Percentiles rank a stretch among this genome's conserved stretches.
Evolutionary conservation across 2,797 vertebrate species (phyloP).

Genomic region (Melanotaenia boesemani): DNA sequence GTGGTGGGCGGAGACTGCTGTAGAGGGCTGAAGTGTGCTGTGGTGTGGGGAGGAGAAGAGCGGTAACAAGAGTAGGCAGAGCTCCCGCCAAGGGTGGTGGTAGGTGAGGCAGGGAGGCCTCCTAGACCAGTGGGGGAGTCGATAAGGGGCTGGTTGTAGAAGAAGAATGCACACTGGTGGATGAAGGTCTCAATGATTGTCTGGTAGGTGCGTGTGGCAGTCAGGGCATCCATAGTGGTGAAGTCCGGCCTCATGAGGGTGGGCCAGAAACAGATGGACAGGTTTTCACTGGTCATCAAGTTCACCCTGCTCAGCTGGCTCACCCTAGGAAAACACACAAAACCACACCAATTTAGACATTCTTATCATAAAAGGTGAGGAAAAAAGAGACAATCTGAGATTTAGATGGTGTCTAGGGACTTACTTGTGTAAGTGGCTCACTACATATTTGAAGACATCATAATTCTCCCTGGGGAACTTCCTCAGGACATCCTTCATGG

Average conservation of each 20-base stretch:
- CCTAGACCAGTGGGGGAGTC: constrained; percentile 87
- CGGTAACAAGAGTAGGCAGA: constrained; percentile 83
- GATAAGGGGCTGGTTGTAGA: constrained; percentile 89
- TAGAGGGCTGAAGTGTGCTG: constrained; percentile 82
- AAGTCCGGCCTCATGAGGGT: constrained; percentile 96
- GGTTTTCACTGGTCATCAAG: constrained; percentile 97
- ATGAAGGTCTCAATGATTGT: constrained; percentile 99
- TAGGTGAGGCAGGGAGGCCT: constrained; percentile 86
- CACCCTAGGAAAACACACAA: constrained; percentile 82
- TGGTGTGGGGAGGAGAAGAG: constrained; percentile 78
- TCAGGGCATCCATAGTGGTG: constrained; percentile 97
- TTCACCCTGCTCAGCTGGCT: constrained; percentile 92
- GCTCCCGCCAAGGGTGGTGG: constrained; percentile 75
- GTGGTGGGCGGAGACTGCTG: constrained; percentile 90
- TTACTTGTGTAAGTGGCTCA: constrained; percentile 93
- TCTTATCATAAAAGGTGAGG: not conserved
- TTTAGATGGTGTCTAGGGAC: constrained; percentile 48
- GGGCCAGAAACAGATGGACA: constrained; percentile 99
- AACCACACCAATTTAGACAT: constrained; percentile 9
- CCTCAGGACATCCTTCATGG: constrained; percentile 93
- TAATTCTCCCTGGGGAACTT: constrained; percentile 95
- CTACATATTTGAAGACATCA: constrained; percentile 95
- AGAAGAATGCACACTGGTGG: constrained; percentile 96
- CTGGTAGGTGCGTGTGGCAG: constrained; percentile 96
- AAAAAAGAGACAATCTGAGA: constrained; percentile 11